These are phyloP conservation scores for Scolanthus callimorphus DNA, from an alignment of 92 coral and sea anemone species.

Conservation along the genomic window DNA sequence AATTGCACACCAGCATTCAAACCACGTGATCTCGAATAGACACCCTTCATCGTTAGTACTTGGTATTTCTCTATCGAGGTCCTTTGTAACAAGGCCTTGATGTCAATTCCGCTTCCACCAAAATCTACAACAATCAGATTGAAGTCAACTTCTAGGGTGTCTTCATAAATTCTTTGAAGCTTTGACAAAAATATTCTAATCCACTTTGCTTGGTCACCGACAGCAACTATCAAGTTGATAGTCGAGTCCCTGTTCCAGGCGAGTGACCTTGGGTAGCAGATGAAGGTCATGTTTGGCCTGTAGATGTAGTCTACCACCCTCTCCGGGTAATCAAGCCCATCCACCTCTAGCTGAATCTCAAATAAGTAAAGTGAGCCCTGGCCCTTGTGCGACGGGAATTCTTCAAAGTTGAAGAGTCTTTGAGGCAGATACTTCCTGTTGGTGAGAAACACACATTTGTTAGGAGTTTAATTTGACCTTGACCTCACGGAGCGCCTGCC, in stretches of 20 bases:
- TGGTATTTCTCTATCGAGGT: slow-evolving; percentile 28
- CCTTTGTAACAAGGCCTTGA: slow-evolving; percentile 5
- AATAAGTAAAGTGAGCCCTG: slow-evolving; percentile 33
- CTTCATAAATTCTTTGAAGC: slow-evolving; percentile 38
- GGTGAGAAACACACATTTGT: neutral
- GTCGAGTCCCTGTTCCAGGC: slow-evolving; percentile 44
- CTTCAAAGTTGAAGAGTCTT: slow-evolving; percentile 49
- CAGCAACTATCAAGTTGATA: slow-evolving; percentile 47
- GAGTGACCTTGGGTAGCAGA: slow-evolving; percentile 55
- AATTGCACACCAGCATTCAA: slow-evolving; percentile 55
- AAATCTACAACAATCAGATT: slow-evolving; percentile 51
- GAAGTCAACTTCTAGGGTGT: slow-evolving; percentile 61
- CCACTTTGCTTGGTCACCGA: slow-evolving; percentile 42
- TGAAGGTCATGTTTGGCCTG: slow-evolving; percentile 7
- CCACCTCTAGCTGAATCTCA: slow-evolving; percentile 59
- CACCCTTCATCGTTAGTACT: slow-evolving; percentile 32
- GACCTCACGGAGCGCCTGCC: no score
- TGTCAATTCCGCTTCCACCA: slow-evolving; percentile 16
- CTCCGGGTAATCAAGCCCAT: slow-evolving; percentile 72
- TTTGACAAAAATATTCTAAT: slow-evolving; percentile 53
- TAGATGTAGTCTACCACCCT: slow-evolving; percentile 59
- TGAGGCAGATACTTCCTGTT: slow-evolving; percentile 35
- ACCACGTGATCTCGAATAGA: slow-evolving; percentile 62
- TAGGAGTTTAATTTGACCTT: no score
- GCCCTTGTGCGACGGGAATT: slow-evolving; percentile 20